Conservation (phyloP, 2,888 invertebrate species). For the Fissipunctia ypsillon region DNA sequence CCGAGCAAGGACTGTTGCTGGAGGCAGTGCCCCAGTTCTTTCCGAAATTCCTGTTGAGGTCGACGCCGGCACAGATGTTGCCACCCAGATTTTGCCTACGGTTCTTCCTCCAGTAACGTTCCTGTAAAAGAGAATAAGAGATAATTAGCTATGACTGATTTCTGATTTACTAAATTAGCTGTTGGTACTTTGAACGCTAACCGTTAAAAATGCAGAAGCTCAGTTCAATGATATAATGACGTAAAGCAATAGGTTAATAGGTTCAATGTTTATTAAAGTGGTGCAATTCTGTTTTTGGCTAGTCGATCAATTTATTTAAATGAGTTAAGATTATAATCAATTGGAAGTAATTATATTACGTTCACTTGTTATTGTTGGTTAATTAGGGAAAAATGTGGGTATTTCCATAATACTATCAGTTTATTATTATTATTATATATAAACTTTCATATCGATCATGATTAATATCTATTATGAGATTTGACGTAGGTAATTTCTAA, state of each 20-base stretch:
- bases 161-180: not conserved
- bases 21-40: constrained; percentile 91
- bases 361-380: not conserved
- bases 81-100: constrained; percentile 78
- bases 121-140: constrained; percentile 74
- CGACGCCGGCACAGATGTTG: constrained; percentile 91
- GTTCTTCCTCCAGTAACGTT: constrained; percentile 93
- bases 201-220: not conserved
- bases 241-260: not conserved
- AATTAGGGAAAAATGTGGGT: not conserved
- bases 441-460: no score
- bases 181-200: no score
- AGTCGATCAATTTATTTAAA: not conserved
- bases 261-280: not conserved
- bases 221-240: no score
- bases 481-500: not conserved
- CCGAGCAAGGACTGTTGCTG: constrained; percentile 89
- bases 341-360: not conserved
- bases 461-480: no score
- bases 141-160: not conserved
- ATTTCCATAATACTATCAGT: not conserved
- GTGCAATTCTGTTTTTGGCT: not conserved
- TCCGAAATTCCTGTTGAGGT: constrained; percentile 94
- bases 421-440: no score
- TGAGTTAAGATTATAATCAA: not conserved